Conservation (phyloP, 2,113 vertebrate genomes). For the Crocuta crocuta region DNA sequence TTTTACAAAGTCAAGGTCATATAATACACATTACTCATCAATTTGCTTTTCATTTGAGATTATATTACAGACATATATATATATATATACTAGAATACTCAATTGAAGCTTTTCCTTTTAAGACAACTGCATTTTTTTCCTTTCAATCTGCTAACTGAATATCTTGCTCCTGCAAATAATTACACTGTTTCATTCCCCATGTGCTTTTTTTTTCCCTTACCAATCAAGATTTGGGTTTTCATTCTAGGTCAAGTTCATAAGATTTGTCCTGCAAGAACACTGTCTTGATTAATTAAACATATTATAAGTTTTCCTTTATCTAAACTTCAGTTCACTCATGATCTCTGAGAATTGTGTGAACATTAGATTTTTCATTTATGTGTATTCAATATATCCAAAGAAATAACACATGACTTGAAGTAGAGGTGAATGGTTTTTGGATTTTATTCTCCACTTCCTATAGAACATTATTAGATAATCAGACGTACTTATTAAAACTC, state of each 20-base stretch:
- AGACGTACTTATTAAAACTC: neutral
- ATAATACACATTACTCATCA: neutral
- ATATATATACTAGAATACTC: neutral
- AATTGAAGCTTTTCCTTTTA: neutral
- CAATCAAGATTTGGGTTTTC: neutral
- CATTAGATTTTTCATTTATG: neutral
- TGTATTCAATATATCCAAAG: neutral
- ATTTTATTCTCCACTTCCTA: constrained; percentile 23
- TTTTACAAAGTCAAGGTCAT: neutral
- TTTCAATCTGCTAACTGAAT: neutral
- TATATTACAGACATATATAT: neutral
- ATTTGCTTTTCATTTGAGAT: neutral
- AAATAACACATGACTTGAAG: neutral
- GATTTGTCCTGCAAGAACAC: neutral
- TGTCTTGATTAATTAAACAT: neutral
- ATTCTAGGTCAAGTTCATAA: neutral
- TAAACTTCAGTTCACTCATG: neutral
- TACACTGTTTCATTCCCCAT: neutral
- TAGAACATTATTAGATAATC: neutral
- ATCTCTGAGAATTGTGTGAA: neutral
- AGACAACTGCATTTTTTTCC: neutral
- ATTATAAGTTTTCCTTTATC: neutral
- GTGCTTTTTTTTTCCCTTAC: neutral
- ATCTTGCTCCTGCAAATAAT: neutral
- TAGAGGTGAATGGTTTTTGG: neutral